Base-by-base conservation (phyloP, 1,140 invertebrate genomes). In the Drosophila novamexicana region DNA sequence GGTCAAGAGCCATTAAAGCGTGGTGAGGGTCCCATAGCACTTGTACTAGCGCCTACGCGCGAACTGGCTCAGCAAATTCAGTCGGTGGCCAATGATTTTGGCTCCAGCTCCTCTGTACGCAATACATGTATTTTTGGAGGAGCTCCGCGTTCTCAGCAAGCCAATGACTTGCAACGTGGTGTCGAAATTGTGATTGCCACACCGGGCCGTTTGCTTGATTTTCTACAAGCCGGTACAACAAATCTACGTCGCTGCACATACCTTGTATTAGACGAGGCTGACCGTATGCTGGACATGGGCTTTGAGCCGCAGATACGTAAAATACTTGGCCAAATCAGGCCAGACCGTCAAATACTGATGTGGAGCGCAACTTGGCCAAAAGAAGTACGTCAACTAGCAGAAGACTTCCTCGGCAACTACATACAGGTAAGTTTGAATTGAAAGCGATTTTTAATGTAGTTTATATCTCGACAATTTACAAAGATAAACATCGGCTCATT, bases 331-430 rank as follows among this genome's bases (percentile, higher is more conserved):
- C 98, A 99, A 93, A 98, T 99, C 90, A 93, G 98, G 64, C 97
- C 97, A 32, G 97, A 99, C 90, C 94, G 98, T 80, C 98, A 99
- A 93, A 97, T 97, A 14, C 93, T 99, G 7, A 99, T 99, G 98
- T 99, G 98, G 97, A 98, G 97, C 72, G 98, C 98, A 3, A 99
- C 98, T 7, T 99, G 98, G 98, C 98, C 98, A 1, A 98, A 98
- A 91, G 98, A 99, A 94, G 98, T 99, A 1, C 95, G 95, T 62
- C 95, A 95, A 86, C 92, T 99, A 36, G 98, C 98, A 44, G 96
- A 98, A 91, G 98, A 99, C 90, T 99, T 99, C 91, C 94, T 99
- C 0, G 95, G 94, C 90, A 94, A 95, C 69, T 98, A 98, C 83
- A 94, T 97, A 57, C 98, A 89, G 68, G 81, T 85, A 40, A 52